phyloP scores from a whole-genome alignment of 2,888 invertebrate species.

The Aelia acuminata region DNA sequence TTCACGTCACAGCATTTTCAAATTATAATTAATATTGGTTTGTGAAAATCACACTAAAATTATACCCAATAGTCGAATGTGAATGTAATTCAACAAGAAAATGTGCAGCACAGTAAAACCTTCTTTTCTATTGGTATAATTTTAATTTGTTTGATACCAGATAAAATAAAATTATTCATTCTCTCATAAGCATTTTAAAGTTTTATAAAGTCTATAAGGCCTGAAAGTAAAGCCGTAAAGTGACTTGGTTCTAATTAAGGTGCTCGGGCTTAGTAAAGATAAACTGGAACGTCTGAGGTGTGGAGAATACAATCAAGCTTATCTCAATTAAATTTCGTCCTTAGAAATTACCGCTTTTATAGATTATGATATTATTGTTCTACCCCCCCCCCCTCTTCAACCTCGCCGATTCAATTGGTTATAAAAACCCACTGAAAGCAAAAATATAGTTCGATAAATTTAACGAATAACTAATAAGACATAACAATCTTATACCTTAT shows the following conservation, averaged over 20 bases:
- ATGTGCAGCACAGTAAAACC: too few relatives aligned
- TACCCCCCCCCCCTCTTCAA: too few relatives aligned
- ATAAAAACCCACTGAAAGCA: too few relatives aligned
- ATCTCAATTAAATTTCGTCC: conserved; percentile 5
- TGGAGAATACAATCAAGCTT: conserved; percentile 26
- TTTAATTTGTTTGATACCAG: neutral
- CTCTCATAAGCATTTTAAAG: neutral
- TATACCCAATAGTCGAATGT: too few relatives aligned
- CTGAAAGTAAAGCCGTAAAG: neutral
- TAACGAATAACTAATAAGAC: too few relatives aligned
- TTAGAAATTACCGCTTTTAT: neutral
- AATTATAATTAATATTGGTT: too few relatives aligned
- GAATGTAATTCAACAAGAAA: too few relatives aligned
- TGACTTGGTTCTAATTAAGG: neutral
- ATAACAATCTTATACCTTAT: too few relatives aligned
- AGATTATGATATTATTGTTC: neutral
- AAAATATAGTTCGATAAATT: too few relatives aligned
- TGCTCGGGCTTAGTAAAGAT: conserved; percentile 11
- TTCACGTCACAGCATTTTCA: too few relatives aligned
- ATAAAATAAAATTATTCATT: neutral
- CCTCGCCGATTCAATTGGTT: neutral
- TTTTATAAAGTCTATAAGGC: neutral
- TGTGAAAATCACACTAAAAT: too few relatives aligned
- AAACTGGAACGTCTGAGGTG: conserved; percentile 9
- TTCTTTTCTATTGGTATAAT: too few relatives aligned